Percentiles rank a stretch among this genome's conserved stretches.
Evolutionary conservation across 2,113 vertebrate genomes (phyloP).

Genomic region (Myrmecobius fasciatus): DNA sequence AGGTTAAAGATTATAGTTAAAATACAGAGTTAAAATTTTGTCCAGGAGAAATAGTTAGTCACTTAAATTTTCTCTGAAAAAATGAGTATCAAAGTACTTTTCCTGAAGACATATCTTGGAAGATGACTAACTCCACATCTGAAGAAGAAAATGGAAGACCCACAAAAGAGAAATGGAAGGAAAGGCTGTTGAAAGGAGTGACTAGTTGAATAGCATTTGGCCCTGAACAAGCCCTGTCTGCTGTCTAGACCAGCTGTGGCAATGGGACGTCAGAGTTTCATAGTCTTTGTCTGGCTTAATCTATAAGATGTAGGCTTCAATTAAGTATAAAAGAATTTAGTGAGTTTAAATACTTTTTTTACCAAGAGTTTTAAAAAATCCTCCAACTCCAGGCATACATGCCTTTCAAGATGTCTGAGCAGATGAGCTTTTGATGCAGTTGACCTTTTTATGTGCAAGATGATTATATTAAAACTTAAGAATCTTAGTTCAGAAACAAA

Average conservation of each 20-base stretch:
- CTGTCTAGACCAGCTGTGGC: background rate
- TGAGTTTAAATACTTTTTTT: background rate
- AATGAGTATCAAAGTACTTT: background rate
- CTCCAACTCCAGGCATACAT: background rate
- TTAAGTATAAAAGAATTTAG: background rate
- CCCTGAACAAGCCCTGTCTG: background rate
- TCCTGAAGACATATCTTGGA: background rate
- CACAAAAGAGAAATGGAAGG: background rate
- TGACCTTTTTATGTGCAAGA: background rate
- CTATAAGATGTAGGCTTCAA: background rate
- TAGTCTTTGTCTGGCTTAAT: background rate
- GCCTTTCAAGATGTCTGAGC: background rate
- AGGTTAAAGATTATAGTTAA: background rate
- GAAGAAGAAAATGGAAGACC: background rate
- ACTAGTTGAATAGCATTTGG: background rate
- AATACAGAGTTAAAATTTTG: background rate
- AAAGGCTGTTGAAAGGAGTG: background rate
- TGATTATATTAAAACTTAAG: background rate
- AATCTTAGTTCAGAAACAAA: constrained; percentile 14
- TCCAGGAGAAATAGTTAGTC: background rate
- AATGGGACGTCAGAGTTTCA: background rate
- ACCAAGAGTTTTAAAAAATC: background rate
- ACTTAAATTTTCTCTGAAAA: background rate
- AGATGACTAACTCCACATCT: background rate
- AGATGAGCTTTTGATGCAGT: no score